These are phyloP conservation scores for Trachelus stipa DNA, from an alignment of 2,888 invertebrate genomes.

Conservation along the genomic window DNA sequence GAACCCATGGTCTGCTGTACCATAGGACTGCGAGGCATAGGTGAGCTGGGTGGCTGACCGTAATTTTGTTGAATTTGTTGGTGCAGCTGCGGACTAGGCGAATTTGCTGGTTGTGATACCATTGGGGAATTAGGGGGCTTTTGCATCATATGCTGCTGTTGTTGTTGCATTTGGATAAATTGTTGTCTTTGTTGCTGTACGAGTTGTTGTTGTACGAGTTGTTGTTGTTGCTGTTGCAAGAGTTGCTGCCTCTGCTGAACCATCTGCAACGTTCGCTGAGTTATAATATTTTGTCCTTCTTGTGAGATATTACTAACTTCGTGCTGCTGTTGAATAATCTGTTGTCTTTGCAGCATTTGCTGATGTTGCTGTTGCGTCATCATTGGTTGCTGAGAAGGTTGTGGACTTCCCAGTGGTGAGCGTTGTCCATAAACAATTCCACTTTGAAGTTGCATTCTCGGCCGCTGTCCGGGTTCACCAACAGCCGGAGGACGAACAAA, in stretches of 20 bases:
- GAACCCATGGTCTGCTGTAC: constrained; percentile 65
- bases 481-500: constrained; percentile 66
- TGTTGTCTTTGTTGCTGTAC: constrained; percentile 55
- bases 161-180: constrained; percentile 61
- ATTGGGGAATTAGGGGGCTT: constrained; percentile 66
- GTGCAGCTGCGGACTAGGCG: constrained; percentile 65
- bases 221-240: constrained; percentile 40
- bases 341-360: constrained; percentile 56
- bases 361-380: constrained; percentile 59
- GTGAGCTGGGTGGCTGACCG: constrained; percentile 69
- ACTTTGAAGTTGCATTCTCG: constrained; percentile 59
- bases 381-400: constrained; percentile 57
- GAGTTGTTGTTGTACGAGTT: constrained; percentile 40
- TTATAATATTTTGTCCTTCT: constrained; percentile 35
- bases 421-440: constrained; percentile 60
- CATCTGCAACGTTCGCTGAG: constrained; percentile 40
- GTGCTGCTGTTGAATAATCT: constrained; percentile 48
- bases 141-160: constrained; percentile 62
- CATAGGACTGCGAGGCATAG: constrained; percentile 65
- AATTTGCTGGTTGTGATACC: constrained; percentile 61
- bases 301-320: constrained; percentile 34
- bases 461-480: constrained; percentile 56
- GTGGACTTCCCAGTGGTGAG: constrained; percentile 62
- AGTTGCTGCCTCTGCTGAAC: constrained; percentile 53
- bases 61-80: constrained; percentile 60